Percentiles rank a stretch among this genome's conserved stretches.
Conservation (phyloP, 2,888 invertebrate genomes). For the Pammene aurita region DNA sequence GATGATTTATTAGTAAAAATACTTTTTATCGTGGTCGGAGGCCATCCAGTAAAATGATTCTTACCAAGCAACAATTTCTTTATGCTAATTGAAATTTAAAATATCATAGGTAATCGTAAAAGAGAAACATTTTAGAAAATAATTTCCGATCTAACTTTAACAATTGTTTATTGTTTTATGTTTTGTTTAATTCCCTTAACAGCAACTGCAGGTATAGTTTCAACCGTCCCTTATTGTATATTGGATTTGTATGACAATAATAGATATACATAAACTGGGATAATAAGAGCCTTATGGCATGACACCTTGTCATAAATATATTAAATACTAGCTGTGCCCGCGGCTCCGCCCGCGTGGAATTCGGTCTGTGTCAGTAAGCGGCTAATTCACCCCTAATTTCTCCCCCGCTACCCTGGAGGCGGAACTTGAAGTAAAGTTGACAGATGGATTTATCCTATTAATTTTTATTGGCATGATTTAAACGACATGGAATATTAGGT, state of each 20-base stretch:
- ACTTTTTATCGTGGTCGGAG: constrained; percentile 9
- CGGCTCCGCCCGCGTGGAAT: too few species aligned
- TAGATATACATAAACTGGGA: constrained; percentile 4
- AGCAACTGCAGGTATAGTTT: constrained; percentile 16
- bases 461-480: too few species aligned
- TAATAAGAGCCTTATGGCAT: constrained; percentile 1
- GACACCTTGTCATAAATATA: too few species aligned
- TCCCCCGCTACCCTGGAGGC: too few species aligned
- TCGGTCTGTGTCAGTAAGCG: too few species aligned
- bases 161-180: constrained; percentile 24
- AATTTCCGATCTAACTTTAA: constrained; percentile 20
- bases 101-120: neutral
- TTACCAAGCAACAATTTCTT: constrained; percentile 1
- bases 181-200: neutral
- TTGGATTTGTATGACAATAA: constrained; percentile 28
- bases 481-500: too few species aligned
- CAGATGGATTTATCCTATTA: too few species aligned
- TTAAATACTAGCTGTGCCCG: too few species aligned
- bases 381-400: too few species aligned
- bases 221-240: too few species aligned
- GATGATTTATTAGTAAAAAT: constrained; percentile 23
- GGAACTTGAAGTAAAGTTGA: too few species aligned
- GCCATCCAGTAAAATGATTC: constrained; percentile 20
- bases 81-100: neutral
- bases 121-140: constrained; percentile 23